Evolutionary conservation across 2,797 vertebrate genomes (phyloP).

Genomic region (Hippocampus kuda): DNA sequence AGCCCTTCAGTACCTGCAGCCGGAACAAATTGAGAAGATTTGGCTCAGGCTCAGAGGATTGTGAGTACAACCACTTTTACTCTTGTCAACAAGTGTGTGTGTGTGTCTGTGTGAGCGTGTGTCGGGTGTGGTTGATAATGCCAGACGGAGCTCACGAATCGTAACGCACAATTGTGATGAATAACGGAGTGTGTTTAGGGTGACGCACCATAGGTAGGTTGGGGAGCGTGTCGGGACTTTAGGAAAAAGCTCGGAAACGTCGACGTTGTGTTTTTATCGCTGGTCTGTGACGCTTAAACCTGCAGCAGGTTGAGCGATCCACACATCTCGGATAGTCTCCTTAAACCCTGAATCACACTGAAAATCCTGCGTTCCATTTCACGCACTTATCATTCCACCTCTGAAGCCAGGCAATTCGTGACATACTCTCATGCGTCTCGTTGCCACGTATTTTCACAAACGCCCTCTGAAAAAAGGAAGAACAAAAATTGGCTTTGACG

Average conservation of each 20-base stretch:
- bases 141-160: neutral
- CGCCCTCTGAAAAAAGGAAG: too few relatives aligned
- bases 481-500: neutral
- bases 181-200: neutral
- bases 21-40: conserved; percentile 98
- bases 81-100: conserved; percentile 38
- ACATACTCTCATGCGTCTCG: neutral
- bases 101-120: conserved; percentile 3
- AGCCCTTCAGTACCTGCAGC: conserved; percentile 91
- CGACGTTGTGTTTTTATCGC: neutral
- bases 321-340: neutral
- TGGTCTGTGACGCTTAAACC: neutral
- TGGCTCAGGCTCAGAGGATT: conserved; percentile 95
- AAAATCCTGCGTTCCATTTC: neutral
- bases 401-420: neutral
- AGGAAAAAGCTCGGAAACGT: neutral
- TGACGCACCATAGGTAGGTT: neutral
- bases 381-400: neutral
- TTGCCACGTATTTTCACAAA: too few relatives aligned
- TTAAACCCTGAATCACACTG: neutral
- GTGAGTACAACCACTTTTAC: conserved; percentile 75
- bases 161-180: neutral
- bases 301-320: neutral
- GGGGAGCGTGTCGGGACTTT: neutral
- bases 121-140: neutral